Percentiles rank a stretch among this genome's conserved stretches.
Evolutionary conservation across 1,140 invertebrate genomes (phyloP).

Genomic region (Contarinia nasturtii): DNA sequence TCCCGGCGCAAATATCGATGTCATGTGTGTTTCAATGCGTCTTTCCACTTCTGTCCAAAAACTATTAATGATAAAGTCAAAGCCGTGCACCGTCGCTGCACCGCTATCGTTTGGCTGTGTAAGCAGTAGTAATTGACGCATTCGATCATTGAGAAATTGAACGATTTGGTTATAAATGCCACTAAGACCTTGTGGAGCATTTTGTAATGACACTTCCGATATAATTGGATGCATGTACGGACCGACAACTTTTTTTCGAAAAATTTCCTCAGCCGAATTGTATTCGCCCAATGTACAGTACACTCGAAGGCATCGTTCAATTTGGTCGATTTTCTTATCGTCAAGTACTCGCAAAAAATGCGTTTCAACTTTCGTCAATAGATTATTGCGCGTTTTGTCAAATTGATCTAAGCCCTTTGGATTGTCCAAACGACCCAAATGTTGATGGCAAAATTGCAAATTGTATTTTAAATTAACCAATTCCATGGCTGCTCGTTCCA

Average conservation of each 20-base stretch:
- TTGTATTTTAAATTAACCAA: conserved; percentile 17
- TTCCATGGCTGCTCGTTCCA: conserved; percentile 19
- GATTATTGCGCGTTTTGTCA: conserved; percentile 28
- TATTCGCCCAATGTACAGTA: conserved; percentile 47
- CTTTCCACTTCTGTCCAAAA: conserved; percentile 75
- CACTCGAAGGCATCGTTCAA: conserved; percentile 41
- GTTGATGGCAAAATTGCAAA: conserved; percentile 13
- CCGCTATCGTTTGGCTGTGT: conserved; percentile 29
- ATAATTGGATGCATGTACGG: conserved; percentile 54
- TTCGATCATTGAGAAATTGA: conserved; percentile 43
- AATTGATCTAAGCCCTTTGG: conserved; percentile 22
- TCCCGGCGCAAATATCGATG: conserved; percentile 74
- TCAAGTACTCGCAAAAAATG: conserved; percentile 38
- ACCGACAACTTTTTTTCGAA: conserved; percentile 48
- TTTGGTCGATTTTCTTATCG: conserved; percentile 28
- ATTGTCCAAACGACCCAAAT: conserved; percentile 10
- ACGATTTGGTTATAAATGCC: conserved; percentile 57
- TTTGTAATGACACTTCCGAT: conserved; percentile 49
- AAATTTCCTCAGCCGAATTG: conserved; percentile 45
- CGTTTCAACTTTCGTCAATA: conserved; percentile 35
- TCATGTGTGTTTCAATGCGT: conserved; percentile 52
- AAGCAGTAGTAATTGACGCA: conserved; percentile 36
- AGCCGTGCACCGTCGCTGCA: conserved; percentile 43
- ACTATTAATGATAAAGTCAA: conserved; percentile 72
- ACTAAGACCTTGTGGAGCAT: conserved; percentile 46